These are phyloP conservation scores for Poeciliopsis turrubarensis DNA, from an alignment of 2,113 vertebrate species.

Conservation along the genomic window DNA sequence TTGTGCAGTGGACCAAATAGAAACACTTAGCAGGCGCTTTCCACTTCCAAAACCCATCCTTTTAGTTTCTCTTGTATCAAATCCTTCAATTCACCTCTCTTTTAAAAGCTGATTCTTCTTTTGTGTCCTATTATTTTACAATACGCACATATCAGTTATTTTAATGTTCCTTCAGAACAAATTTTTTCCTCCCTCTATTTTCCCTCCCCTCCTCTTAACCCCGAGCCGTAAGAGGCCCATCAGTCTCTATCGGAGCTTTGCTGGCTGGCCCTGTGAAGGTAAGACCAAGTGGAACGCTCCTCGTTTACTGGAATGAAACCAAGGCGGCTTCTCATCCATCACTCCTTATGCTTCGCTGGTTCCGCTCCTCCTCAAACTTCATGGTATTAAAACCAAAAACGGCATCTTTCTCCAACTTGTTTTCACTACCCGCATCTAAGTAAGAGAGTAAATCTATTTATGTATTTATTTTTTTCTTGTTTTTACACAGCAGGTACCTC, in stretches of 20 bases:
- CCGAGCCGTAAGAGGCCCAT: slow-evolving; percentile 63
- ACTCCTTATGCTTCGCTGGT: slow-evolving; percentile 55
- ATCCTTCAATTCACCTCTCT: slow-evolving; percentile 9
- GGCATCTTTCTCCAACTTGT: slow-evolving; percentile 7
- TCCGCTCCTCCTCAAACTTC: slow-evolving; percentile 52
- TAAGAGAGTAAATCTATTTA: neutral
- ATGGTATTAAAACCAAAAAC: slow-evolving; percentile 39
- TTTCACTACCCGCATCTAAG: slow-evolving; percentile 8
- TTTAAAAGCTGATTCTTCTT: neutral
- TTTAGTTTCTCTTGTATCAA: neutral
- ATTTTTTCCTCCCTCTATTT: slow-evolving; percentile 44
- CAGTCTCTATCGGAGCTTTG: slow-evolving; percentile 64
- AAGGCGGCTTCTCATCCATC: slow-evolving; percentile 75
- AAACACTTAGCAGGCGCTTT: slow-evolving; percentile 12
- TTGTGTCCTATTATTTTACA: slow-evolving; percentile 2
- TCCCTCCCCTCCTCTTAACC: slow-evolving; percentile 41
- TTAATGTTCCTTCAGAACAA: slow-evolving; percentile 9
- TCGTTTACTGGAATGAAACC: slow-evolving; percentile 80
- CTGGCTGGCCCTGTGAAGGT: slow-evolving; percentile 61
- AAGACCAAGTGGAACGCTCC: slow-evolving; percentile 75
- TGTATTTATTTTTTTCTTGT: no score
- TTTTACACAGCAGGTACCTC: no score
- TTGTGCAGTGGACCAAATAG: slow-evolving; percentile 47
- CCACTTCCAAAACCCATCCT: slow-evolving; percentile 11
- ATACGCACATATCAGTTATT: slow-evolving; percentile 10